Base-by-base conservation (phyloP, 2,113 vertebrate genomes). In the Otis tarda region DNA sequence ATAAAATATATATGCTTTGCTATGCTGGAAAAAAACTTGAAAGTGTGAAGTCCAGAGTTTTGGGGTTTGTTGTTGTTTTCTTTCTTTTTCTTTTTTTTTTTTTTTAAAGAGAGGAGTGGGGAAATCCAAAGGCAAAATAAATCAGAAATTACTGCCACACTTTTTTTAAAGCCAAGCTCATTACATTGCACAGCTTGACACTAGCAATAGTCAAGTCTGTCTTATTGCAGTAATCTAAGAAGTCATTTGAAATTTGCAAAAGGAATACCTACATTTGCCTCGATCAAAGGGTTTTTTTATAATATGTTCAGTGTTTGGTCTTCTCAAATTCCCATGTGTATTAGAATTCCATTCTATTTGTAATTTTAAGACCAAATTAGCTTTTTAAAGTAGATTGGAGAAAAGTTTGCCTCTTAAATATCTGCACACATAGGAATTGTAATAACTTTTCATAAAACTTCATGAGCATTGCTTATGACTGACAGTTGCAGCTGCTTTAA, bases 361-460 rank as follows among this genome's bases (percentile, higher is more conserved):
- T 86, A 71, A 67, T 73, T 94, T 95, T 88, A 87, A 45, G 24
- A 93, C 56, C 95, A 93, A 95, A 95, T 76, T 53, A 75, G 65
- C 56, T 93, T 96, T 94, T 91, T 73, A 75, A 61, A 85, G 68
- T 23, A 69, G 37, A 49, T 14, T 57, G 67, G 77, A 84, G 67
- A 93, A 76, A 83, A 91, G 35, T 68, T 79, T 76, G 61, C 43
- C 27, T 69, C 71, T 92, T 69, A 37, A 82, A 10, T 47, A 83
- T 57, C 61, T 61, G 22, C 43, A 73, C 10, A 61, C 0, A 0
- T 45, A 60, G 86, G 71, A 92, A 95, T 55, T 76, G 41, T 43
- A 80, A 30, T 56, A 77, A 94, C 22, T 39, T 78, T 37, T 68
- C 61, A 35, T 65, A 90, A 89, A 95, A 80, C 28, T 69, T 57